A percentile compares a stretch with the other conserved stretches of the same genome.
phyloP scores from a whole-genome alignment of 2,888 invertebrate genomes.

The Leistus spinibarbis region DNA sequence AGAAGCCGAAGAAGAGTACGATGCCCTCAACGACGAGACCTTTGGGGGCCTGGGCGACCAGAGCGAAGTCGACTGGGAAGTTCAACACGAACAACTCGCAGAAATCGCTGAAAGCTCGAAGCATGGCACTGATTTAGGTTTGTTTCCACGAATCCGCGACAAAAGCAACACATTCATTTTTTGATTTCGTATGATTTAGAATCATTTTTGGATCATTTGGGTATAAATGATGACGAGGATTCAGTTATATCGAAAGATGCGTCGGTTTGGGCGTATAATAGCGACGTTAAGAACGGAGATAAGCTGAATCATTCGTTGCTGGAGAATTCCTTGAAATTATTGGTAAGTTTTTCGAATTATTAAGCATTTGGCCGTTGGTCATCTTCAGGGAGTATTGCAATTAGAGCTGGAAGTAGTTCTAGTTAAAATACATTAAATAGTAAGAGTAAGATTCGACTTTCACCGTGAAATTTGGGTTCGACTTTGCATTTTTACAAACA shows the following conservation, averaged over 20 bases:
- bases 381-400: neutral
- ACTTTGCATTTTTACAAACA: too few species aligned
- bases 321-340: slow-evolving; percentile 48
- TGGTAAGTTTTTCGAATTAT: slow-evolving; percentile 47
- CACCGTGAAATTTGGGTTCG: too few species aligned
- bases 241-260: slow-evolving; percentile 44
- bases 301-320: slow-evolving; percentile 21
- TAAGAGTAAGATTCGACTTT: too few species aligned
- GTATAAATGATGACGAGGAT: slow-evolving; percentile 3
- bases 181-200: neutral
- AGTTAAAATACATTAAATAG: neutral
- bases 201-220: slow-evolving; percentile 20
- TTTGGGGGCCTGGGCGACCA: slow-evolving; percentile 77
- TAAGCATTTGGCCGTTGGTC: too few species aligned
- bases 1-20: slow-evolving; percentile 78
- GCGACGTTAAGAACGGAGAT: slow-evolving; percentile 48
- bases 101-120: slow-evolving; percentile 63
- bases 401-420: neutral
- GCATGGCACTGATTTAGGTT: slow-evolving; percentile 52
- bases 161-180: neutral
- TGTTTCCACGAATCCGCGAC: neutral
- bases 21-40: slow-evolving; percentile 91
- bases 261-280: slow-evolving; percentile 52
- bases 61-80: slow-evolving; percentile 68
- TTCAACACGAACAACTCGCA: slow-evolving; percentile 72